Conservation (phyloP, 2,797 vertebrate genomes). For the Artibeus jamaicensis region DNA sequence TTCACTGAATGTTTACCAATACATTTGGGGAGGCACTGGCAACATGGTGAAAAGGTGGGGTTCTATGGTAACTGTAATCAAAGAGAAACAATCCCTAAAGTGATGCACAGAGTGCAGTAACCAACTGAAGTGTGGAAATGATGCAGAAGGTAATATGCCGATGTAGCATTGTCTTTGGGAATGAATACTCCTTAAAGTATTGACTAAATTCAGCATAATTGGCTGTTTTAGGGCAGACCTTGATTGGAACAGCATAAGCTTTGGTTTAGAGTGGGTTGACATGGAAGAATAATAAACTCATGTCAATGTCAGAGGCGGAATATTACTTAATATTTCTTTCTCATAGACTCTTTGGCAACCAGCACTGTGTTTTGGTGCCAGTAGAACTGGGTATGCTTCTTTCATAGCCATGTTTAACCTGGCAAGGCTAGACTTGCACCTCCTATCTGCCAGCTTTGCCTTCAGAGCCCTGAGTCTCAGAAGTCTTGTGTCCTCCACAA, state of each 20-base stretch:
- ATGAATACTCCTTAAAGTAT: constrained; percentile 42
- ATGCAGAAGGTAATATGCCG: background rate
- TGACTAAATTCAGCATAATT: constrained; percentile 52
- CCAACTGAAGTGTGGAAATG: background rate
- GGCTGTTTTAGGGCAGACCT: constrained; percentile 42
- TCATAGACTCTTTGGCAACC: constrained; percentile 74
- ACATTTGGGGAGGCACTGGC: background rate
- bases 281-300: constrained; percentile 77
- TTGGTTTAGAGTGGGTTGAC: constrained; percentile 77
- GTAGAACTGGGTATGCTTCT: constrained; percentile 74
- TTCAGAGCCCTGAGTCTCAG: constrained; percentile 63
- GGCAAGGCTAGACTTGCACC: constrained; percentile 75
- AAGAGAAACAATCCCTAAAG: background rate
- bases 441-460: constrained; percentile 76
- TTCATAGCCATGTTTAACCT: constrained; percentile 79
- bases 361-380: constrained; percentile 74
- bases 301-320: constrained; percentile 75
- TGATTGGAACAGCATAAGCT: constrained; percentile 46
- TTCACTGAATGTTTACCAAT: background rate
- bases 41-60: background rate
- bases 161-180: constrained; percentile 40
- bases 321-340: constrained; percentile 81
- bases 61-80: background rate
- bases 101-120: background rate
- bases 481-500: constrained; percentile 66